Base-by-base conservation (phyloP, 2,888 invertebrate species). In the Hemistola chrysoprasaria region DNA sequence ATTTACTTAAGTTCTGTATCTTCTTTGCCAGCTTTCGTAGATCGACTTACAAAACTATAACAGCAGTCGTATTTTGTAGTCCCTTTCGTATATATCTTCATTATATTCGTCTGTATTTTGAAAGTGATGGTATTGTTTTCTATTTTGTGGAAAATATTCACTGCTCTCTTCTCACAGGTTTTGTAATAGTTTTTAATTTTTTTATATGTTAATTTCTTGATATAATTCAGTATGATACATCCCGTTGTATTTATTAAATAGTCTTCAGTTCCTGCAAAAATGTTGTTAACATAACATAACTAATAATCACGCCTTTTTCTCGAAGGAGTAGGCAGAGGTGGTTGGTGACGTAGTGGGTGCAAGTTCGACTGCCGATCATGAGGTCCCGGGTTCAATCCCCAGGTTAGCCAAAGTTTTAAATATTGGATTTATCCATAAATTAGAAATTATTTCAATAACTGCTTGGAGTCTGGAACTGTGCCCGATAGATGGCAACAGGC, bases 211-310 rank as follows among this genome's bases (percentile, higher is more conserved):
- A 70, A 40, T 8, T 54, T 64, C 46, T 65, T 71, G 11, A 48
- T 50, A 45, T 72, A 79, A 43, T 78, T 72, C 21, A 78, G 80
- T 51, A 80, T 79, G 10, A 43, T 47, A 42, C 80, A 81, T 11
- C 78, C 78, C 16, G 65, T 58, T 8, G 80, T 80, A 28, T 74
- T 62, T 25, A 81, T 61, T 22, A 80, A 49, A 22, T 51, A 74
- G 6, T 62, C 54, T 40, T 64, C 59, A 5, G 56, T 26, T 5
- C 39, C 55, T 53, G 42, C 22, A 45, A 16, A 3, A 4, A 4
- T 16, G 4, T 16, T 16, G 16, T 16, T n/a, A n/a, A n/a, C n/a
- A n/a, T n/a, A n/a, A n/a, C n/a, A n/a, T n/a, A n/a, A n/a, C n/a
- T n/a, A n/a, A n/a, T n/a, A n/a, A n/a, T n/a, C n/a, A n/a, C n/a